Evolutionary conservation across 2,797 vertebrate species (phyloP), one percentile per base, ranked within the genome.

Genomic region (Tadarida brasiliensis): DNA sequence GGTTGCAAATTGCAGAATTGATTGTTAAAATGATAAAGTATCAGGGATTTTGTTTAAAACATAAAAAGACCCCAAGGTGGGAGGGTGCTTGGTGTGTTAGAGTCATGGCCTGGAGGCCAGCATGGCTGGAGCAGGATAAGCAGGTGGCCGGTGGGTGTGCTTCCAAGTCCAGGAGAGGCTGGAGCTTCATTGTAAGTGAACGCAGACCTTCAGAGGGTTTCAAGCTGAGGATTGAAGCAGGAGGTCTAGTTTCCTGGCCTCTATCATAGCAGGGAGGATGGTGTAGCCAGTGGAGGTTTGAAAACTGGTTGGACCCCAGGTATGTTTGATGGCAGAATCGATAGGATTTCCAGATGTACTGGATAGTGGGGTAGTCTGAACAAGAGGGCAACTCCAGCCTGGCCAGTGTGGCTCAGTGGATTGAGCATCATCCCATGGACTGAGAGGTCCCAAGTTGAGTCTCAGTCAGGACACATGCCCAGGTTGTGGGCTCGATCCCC

Each of bases 11-110:
- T 67, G 30, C 49, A 86, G 51, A 95, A 44, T 14, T 91, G 80
- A 67, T 71, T 86, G 57, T 78, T 94, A 86, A 97, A 88, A 87
- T 68, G 59, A 51, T 44, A 39, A 57, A 2, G 3, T 87, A 51
- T 59, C 15, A 83, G 39, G 47, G 35, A 54, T 89, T 91, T 97
- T 84, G 19, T 85, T 85, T 87, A 63, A 87, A 30, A 91, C 12
- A 49, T 74, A 26, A 57, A 85, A 87, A 86, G 39, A n/a, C 47
- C 28, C 15, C 28, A 47, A 9, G 80, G 20, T 44, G 10, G 35
- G 26, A 83, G 47, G 14, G 28, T 49, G 9, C 33, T 35, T 57
- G 28, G 1, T 82, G 3, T 87, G 19, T 68, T 68, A 54, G 39
- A 81, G 59, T 39, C 20, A 30, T 78, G 51, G 22, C 19, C 9